These are phyloP conservation scores for Odontocerum albicorne DNA, from an alignment of 2,888 invertebrate species.

Conservation along the genomic window DNA sequence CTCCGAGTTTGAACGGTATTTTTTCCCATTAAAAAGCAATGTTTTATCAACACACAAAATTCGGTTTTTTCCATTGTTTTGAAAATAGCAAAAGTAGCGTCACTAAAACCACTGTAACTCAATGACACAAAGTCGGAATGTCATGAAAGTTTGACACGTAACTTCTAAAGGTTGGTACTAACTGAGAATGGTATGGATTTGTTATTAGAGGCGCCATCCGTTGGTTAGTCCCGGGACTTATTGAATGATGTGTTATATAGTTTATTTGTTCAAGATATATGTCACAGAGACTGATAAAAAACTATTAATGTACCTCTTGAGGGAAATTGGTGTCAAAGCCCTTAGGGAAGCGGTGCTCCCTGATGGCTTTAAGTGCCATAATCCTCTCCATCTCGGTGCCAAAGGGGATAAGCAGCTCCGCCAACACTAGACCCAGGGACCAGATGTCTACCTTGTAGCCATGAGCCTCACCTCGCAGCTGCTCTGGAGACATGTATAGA, in stretches of 20 bases:
- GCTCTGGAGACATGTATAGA: conserved; percentile 98
- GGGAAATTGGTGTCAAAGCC: conserved; percentile 66
- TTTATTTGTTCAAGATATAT: not conserved
- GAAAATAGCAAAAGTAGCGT: no score
- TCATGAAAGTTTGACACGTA: no score
- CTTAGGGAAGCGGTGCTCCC: conserved; percentile 68
- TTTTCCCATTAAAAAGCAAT: no score
- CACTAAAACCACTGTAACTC: no score
- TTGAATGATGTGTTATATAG: conserved; percentile 1
- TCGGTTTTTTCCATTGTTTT: no score
- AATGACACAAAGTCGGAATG: no score
- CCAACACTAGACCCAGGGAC: conserved; percentile 90
- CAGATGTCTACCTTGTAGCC: conserved; percentile 94
- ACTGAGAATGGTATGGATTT: no score
- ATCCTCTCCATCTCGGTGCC: conserved; percentile 89
- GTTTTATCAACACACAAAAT: no score
- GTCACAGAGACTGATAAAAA: not conserved
- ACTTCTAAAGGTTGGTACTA: no score
- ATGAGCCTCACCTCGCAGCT: conserved; percentile 72
- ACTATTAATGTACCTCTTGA: conserved; percentile 70
- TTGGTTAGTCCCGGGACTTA: no score
- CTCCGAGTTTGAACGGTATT: no score
- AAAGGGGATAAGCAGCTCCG: conserved; percentile 90
- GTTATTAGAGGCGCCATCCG: no score
- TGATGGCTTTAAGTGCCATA: conserved; percentile 63